Percentiles rank a stretch among this genome's conserved stretches.
phyloP scores from a whole-genome alignment of 1,140 invertebrate genomes.

The Drosophila eugracilis region DNA sequence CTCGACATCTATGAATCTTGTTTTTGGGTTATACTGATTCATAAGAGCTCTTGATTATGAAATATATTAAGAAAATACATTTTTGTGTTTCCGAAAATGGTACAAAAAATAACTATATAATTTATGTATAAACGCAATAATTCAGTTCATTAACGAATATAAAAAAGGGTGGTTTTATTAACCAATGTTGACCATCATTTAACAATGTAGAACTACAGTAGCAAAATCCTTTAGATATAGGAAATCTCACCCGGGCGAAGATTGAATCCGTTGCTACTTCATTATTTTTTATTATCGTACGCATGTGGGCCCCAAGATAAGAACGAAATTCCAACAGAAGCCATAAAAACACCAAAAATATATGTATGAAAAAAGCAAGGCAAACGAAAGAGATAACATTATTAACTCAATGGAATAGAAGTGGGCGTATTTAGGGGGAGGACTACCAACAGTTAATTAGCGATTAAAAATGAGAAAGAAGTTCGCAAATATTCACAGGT shows the following conservation, averaged over 20 bases:
- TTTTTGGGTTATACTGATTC: too few species aligned
- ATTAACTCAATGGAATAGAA: conserved; percentile 14
- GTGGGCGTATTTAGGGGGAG: neutral
- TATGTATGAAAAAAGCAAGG: conserved; percentile 53
- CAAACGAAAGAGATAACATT: conserved; percentile 61
- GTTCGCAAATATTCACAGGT: conserved; percentile 29
- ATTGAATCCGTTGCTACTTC: conserved; percentile 55
- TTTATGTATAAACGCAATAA: too few species aligned
- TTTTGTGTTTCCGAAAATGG: too few species aligned
- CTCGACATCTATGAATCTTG: neutral
- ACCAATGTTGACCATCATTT: neutral
- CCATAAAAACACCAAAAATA: conserved; percentile 66
- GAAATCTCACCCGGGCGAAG: conserved; percentile 51
- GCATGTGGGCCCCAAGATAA: conserved; percentile 51
- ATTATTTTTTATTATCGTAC: conserved; percentile 63
- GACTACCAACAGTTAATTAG: neutral
- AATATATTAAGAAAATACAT: too few species aligned
- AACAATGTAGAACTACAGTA: neutral
- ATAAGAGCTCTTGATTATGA: too few species aligned
- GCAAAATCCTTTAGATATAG: conserved; percentile 2
- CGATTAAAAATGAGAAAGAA: conserved; percentile 58
- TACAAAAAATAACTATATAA: too few species aligned
- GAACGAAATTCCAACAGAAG: conserved; percentile 31
- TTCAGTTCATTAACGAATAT: too few species aligned
- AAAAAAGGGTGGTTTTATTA: neutral